Evolutionary conservation across 2,797 vertebrate species (phyloP).

Genomic region (Mus caroli): DNA sequence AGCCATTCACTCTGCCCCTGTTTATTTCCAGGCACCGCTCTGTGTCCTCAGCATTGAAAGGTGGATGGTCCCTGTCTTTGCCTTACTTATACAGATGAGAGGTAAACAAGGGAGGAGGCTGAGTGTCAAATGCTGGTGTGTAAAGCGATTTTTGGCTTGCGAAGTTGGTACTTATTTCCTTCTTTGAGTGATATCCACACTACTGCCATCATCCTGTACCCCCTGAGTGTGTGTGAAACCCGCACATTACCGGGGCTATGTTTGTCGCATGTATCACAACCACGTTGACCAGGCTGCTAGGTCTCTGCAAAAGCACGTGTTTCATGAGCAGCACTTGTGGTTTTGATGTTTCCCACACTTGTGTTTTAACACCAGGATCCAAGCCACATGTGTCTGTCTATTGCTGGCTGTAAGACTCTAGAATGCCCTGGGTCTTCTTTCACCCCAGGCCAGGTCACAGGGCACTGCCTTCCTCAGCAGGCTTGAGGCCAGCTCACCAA

Average conservation of each 20-base stretch:
- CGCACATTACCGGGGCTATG: too few species aligned
- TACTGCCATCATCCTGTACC: not conserved
- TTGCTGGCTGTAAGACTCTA: not conserved
- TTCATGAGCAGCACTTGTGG: not conserved
- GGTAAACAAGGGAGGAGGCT: not conserved
- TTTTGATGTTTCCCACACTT: not conserved
- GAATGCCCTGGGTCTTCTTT: not conserved
- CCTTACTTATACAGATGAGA: not conserved
- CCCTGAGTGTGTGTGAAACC: not conserved
- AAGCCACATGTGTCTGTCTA: not conserved
- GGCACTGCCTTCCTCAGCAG: not conserved
- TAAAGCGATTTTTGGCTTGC: too few species aligned
- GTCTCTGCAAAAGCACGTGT: not conserved
- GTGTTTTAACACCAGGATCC: not conserved
- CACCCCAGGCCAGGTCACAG: not conserved
- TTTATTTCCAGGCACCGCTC: accelerated
- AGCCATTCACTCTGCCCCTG: not conserved
- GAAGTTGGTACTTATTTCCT: not conserved
- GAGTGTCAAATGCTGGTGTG: accelerated
- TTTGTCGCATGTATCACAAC: not conserved
- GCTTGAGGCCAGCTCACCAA: too few species aligned
- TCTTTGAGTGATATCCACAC: not conserved
- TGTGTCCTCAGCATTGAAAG: not conserved
- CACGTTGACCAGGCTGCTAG: not conserved
- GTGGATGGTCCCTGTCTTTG: not conserved